Evolutionary conservation across 2,113 vertebrate species (phyloP), one percentile per base, ranked within the genome.

Genomic region (Gorsachius goisagi): DNA sequence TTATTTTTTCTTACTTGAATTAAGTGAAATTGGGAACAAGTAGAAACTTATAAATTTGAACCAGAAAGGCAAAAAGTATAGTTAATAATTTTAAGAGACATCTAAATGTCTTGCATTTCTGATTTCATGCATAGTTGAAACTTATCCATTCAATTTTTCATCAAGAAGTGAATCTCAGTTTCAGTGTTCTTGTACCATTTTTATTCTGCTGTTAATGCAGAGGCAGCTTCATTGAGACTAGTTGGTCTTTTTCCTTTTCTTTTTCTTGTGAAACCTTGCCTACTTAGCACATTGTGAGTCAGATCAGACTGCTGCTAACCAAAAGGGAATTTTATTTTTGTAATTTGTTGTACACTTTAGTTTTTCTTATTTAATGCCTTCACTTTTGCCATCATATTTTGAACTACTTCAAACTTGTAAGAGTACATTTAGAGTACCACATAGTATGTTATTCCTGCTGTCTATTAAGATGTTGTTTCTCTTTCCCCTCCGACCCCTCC

Each of bases 221-320:
- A 85, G 93, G 80, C 8, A 6, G 76, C 66, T 94, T 92, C 89
- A 85, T 91, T 95, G 84, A 89, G 86, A 94, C 49, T 89, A 50
- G 76, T 44, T 95, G 68, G 91, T 92, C 89, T 92, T 79, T 83
- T 91, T 69, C 28, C 33, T 90, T 95, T 85, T 77, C 41, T 86
- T 77, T 89, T 89, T 80, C 52, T 71, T 84, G 76, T 83, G 72
- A 80, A 92, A 50, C 76, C 59, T 89, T 92, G 79, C 72, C 75
- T 93, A 85, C 90, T 77, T 90, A 87, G 44, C 89, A 93, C 64
- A n/a, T 44, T 47, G 41, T 95, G 93, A 95, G 86, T 95, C 95
- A 92, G 73, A 88, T 79, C 88, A 92, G 79, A 68, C 83, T 93
- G 37, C 86, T 92, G 59, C 72, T 86, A 92, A 88, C 83, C 45